A percentile compares a stretch with the other conserved stretches of the same genome.
These are phyloP conservation scores for Apogon hyalosoma DNA, from an alignment of 2,797 vertebrate species.

Conservation along the genomic window DNA sequence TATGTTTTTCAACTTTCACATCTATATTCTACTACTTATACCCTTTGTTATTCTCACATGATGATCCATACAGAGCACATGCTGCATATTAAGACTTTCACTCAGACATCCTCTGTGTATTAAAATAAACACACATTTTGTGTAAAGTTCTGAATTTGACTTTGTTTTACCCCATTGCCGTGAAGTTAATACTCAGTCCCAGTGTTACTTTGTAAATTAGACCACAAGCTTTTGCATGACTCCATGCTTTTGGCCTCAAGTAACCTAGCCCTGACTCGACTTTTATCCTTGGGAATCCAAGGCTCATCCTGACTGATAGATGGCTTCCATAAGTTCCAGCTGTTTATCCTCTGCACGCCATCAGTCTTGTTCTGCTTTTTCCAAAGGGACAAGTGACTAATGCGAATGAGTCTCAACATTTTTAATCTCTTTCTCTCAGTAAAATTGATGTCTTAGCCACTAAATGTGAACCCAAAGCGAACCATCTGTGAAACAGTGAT, in stretches of 20 bases:
- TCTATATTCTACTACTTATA: constrained; percentile 11
- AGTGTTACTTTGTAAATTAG: constrained; percentile 24
- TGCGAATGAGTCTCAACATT: constrained; percentile 66
- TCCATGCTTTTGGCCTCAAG: constrained; percentile 36
- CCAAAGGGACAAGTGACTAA: constrained; percentile 65
- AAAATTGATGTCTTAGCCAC: constrained; percentile 65
- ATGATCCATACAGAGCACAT: constrained; percentile 5
- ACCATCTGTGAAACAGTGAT: constrained; percentile 64
- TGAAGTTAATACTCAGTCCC: constrained; percentile 18
- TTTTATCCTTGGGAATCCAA: constrained; percentile 55
- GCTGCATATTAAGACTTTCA: background rate
- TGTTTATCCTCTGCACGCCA: constrained; percentile 69
- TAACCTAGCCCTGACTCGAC: constrained; percentile 36
- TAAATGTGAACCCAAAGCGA: constrained; percentile 57
- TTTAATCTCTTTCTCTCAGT: constrained; percentile 56
- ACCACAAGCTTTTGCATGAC: constrained; percentile 18
- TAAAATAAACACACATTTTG: constrained; percentile 9
- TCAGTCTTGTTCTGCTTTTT: constrained; percentile 65
- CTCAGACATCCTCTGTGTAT: background rate
- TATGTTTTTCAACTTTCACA: constrained; percentile 13
- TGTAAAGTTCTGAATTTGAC: constrained; percentile 1
- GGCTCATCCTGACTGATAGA: constrained; percentile 68
- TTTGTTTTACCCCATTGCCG: background rate
- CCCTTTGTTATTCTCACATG: constrained; percentile 13
- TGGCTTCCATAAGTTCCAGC: constrained; percentile 71